Conservation (phyloP, 1,140 invertebrate genomes). For the Drosophila sucinea region DNA sequence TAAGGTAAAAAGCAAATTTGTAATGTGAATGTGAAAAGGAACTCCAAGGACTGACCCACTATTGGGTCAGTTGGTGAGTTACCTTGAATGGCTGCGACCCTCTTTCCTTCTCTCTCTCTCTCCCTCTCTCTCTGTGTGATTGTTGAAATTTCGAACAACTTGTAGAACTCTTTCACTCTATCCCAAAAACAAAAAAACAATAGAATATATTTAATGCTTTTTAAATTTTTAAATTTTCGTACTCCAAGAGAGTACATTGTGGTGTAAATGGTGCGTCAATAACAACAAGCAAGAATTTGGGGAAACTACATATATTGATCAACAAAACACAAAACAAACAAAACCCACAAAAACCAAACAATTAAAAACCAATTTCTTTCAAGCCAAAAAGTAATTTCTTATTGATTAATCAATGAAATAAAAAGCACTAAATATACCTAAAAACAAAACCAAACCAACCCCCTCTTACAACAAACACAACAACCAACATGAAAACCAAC, state of each 20-base stretch:
- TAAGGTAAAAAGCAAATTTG: constrained; percentile 89
- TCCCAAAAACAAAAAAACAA: constrained; percentile 13
- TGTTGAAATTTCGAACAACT: constrained; percentile 39
- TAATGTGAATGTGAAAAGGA: constrained; percentile 29
- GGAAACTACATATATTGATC: constrained; percentile 49
- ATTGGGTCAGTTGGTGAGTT: background rate
- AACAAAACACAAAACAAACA: constrained; percentile 47
- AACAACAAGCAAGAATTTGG: constrained; percentile 68
- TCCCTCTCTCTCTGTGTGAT: background rate
- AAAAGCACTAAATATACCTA: constrained; percentile 82
- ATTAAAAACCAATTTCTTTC: constrained; percentile 75
- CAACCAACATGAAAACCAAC: constrained; percentile 33
- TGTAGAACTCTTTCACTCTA: constrained; percentile 46
- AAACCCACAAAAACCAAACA: constrained; percentile 41
- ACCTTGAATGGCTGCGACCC: background rate
- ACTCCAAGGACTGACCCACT: background rate
- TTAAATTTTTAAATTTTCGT: constrained; percentile 45
- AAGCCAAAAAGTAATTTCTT: constrained; percentile 61
- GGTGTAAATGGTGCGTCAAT: constrained; percentile 76
- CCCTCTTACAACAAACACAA: constrained; percentile 12
- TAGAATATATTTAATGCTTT: constrained; percentile 80
- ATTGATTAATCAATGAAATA: constrained; percentile 80
- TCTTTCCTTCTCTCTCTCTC: background rate
- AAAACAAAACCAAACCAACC: constrained; percentile 11
- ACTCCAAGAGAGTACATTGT: constrained; percentile 28